Conservation (phyloP, 2,113 vertebrate species). For the Probosciger aterrimus region DNA sequence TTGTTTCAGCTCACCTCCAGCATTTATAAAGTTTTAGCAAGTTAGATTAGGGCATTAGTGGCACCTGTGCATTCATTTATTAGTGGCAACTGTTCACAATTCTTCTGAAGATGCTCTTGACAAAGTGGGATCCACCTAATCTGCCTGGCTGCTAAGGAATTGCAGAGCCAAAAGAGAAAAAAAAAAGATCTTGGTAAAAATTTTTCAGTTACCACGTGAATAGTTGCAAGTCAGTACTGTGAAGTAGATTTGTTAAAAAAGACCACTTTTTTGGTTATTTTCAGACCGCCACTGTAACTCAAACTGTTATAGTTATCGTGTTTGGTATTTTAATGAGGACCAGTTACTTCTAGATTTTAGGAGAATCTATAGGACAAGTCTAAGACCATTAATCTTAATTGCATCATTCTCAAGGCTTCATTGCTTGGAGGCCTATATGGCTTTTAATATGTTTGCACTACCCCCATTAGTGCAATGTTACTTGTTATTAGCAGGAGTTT, state of each 20-base stretch:
- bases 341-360: not conserved
- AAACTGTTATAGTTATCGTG: not conserved
- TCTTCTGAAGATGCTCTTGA: not conserved
- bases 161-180: not conserved
- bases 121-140: not conserved
- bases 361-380: not conserved
- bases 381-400: not conserved
- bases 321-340: not conserved
- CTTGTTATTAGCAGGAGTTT: not conserved
- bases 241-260: not conserved
- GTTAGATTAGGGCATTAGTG: not conserved
- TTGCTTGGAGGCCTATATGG: not conserved
- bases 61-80: not conserved
- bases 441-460: not conserved
- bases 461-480: not conserved
- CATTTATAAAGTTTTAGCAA: not conserved
- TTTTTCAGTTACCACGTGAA: not conserved
- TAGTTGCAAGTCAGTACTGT: not conserved
- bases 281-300: not conserved
- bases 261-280: not conserved
- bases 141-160: not conserved
- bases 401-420: not conserved
- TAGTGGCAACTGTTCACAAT: not conserved
- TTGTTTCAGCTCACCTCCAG: not conserved
- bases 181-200: not conserved